Evolutionary conservation across 2,113 vertebrate species (phyloP), one percentile per base, ranked within the genome.

Genomic region (Falco punctatus): DNA sequence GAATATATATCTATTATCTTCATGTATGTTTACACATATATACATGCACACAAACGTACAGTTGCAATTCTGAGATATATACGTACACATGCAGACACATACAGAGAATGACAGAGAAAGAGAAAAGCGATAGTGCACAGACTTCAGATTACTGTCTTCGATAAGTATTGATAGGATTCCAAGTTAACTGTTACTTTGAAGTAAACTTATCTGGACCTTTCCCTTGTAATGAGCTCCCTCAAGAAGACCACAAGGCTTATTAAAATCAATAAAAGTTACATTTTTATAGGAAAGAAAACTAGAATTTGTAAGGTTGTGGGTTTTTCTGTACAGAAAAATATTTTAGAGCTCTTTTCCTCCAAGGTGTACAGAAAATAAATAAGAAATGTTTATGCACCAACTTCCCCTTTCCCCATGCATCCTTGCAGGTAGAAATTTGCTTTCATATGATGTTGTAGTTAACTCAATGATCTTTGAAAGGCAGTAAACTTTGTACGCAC

Each of bases 211-310:
- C 57, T 83, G 26, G 66, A 69, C 24, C 5, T 77, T 88, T 90
- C 22, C 23, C 51, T 59, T 82, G 61, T 90, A 95, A 92, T 69
- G 70, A 80, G 33, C 23, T 93, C 95, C 85, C 85, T 48, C 58
- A 94, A 96, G 81, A 93, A 87, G 73, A 84, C 4, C 5, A 46
- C 3, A 28, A 6, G 18, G 11, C 12, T 65, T 87, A 18, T 87
- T 44, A 65, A 72, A 93, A 82, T 69, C 61, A 58, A 57, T 87
- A 40, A 32, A 73, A 66, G 4, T 55, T 94, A 33, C 5, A 52
- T 57, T 85, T 93, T 81, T 54, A 26, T 62, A 71, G 81, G 42
- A 81, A 74, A 79, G 6, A 44, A 55, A 82, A 28, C 3, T n/a
- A 75, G 12, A 40, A 75, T 82, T 52, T 62, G 6, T 71, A 24